Evolutionary conservation across 2,113 vertebrate genomes (phyloP).

Genomic region (Smithornis capensis): DNA sequence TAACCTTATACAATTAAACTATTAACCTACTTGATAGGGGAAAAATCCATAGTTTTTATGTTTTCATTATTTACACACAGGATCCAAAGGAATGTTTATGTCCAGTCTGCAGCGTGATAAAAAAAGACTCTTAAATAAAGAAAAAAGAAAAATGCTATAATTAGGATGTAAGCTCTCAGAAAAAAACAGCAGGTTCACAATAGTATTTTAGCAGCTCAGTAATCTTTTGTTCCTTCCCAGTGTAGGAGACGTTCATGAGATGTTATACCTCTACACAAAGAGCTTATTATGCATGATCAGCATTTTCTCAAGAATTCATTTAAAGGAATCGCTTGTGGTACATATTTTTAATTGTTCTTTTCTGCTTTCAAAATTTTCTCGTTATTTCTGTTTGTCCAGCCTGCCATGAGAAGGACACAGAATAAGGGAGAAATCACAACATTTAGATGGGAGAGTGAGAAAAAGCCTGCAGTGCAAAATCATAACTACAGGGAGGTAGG

Average conservation of each 20-base stretch:
- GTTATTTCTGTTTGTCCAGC: background rate
- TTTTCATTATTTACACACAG: conserved; percentile 72
- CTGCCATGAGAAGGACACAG: background rate
- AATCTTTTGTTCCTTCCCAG: conserved; percentile 61
- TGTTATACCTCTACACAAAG: conserved; percentile 18
- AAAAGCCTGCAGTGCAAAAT: background rate
- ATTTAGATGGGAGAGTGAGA: background rate
- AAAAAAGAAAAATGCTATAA: conserved; percentile 66
- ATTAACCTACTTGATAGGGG: conserved; percentile 81
- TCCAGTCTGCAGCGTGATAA: conserved; percentile 48
- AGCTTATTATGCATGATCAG: conserved; percentile 1
- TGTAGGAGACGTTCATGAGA: background rate
- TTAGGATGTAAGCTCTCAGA: conserved; percentile 52
- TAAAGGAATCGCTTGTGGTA: background rate
- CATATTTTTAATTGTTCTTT: background rate
- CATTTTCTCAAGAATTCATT: background rate
- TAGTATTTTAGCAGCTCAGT: conserved; percentile 54
- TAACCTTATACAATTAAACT: conserved; percentile 95
- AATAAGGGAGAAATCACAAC: background rate
- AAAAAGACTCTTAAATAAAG: conserved; percentile 45
- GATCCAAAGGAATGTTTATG: conserved; percentile 63
- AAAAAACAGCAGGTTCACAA: conserved; percentile 37
- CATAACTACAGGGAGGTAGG: background rate
- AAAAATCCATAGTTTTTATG: conserved; percentile 70
- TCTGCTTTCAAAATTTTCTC: background rate